Percentiles rank a stretch among this genome's conserved stretches.
Conservation (phyloP, 2,888 invertebrate species). For the Epinotia ramella region DNA sequence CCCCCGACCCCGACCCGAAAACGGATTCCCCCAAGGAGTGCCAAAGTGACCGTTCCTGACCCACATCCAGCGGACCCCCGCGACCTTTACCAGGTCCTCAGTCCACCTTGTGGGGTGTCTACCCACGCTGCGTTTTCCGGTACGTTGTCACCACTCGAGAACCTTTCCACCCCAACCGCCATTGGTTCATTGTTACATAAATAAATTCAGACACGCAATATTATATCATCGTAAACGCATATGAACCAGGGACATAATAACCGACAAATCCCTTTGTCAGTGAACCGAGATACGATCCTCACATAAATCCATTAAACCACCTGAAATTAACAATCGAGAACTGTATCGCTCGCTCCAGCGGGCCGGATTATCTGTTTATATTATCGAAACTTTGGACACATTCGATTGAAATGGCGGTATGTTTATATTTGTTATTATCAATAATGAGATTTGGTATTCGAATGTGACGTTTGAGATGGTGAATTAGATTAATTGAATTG, state of each 20-base stretch:
- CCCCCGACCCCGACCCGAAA: too few relatives aligned
- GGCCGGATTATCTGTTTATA: slow-evolving; percentile 1
- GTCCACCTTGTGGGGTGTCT: too few relatives aligned
- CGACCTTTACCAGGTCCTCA: too few relatives aligned
- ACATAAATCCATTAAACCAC: slow-evolving; percentile 17
- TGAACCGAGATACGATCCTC: slow-evolving; percentile 1
- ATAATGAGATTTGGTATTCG: not conserved
- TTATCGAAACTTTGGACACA: slow-evolving; percentile 16
- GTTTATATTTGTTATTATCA: too few relatives aligned
- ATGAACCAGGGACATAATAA: not conserved
- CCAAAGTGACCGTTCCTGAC: too few relatives aligned
- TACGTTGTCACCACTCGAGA: too few relatives aligned
- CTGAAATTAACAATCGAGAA: slow-evolving; percentile 19
- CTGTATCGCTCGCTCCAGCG: slow-evolving; percentile 15
- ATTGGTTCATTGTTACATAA: too few relatives aligned
- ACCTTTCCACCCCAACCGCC: too few relatives aligned
- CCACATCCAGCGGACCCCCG: too few relatives aligned
- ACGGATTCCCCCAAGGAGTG: too few relatives aligned
- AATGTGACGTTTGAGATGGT: not conserved
- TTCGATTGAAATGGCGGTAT: not conserved
- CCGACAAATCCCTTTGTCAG: not conserved
- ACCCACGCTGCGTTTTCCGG: too few relatives aligned
- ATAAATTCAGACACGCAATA: too few relatives aligned
- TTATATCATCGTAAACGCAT: not conserved
- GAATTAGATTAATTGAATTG: not conserved